Evolutionary conservation across 2,797 vertebrate genomes (phyloP), one percentile per base, ranked within the genome.

Genomic region (Muraenolepis orangiensis): DNA sequence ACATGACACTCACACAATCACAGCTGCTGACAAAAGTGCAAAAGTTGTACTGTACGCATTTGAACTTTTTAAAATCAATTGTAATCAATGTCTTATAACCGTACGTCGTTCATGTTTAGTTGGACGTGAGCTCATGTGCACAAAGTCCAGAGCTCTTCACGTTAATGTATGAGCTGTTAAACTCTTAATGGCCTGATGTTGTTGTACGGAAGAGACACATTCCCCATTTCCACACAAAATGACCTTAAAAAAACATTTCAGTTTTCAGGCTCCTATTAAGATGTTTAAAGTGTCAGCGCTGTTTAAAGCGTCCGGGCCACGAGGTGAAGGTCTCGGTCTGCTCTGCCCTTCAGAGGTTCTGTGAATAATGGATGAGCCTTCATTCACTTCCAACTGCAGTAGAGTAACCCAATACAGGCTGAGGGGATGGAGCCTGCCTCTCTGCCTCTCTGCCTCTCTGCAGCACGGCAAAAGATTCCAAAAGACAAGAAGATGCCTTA

Each of bases 331-430:
- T 87, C 84, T 81, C 23, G 78, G 74, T 74, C 78, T 82, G 69
- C 73, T 34, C 72, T 80, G 85, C 87, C 89, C 89, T 91, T 89
- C 88, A 89, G 84, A 81, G 86, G 57, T 82, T 82, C 83, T 81
- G 89, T 94, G 88, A 93, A 93, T 94, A 91, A 94, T 94, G 93
- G 82, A 94, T 93, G 72, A 81, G 77, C 34, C 67, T 85, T 91
- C 90, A 90, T 91, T 91, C 85, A 92, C 83, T 84, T 66, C 82
- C 82, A 91, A 89, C 87, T 81, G 87, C 89, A 90, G 89, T 87
- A 89, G 80, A 81, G 91, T 91, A 91, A 94, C 88, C 73, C 80
- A 90, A 92, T 90, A 76, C 87, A 82, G 72, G 78, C 86, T 85
- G 86, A 85, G 84, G 76, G 26, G 38, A n/a, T 23, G 1, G n/a